These are phyloP conservation scores for Speoplatyrhinus poulsoni DNA, from an alignment of 2,113 vertebrate genomes.

Conservation along the genomic window DNA sequence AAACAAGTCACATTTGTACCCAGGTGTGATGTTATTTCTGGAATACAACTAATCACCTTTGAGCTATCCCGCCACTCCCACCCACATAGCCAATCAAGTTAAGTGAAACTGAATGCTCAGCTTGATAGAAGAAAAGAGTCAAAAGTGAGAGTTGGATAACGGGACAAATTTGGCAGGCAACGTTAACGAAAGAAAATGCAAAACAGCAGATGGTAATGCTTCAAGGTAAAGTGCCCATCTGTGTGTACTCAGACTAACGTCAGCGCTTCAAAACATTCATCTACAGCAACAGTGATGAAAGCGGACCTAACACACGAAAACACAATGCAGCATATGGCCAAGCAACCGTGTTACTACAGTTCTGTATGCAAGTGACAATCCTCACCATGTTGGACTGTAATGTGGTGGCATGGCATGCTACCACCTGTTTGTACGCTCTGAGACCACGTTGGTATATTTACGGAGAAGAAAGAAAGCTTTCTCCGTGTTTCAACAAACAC, in stretches of 20 bases:
- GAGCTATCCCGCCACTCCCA: too few species aligned
- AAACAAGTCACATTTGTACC: too few species aligned
- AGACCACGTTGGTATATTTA: slow-evolving; percentile 8
- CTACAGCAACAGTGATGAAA: background rate
- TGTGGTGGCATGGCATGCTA: slow-evolving; percentile 8
- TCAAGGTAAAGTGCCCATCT: background rate
- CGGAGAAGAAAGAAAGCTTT: too few species aligned
- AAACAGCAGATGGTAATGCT: background rate
- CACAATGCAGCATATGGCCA: background rate
- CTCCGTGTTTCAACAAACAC: too few species aligned
- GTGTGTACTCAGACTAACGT: background rate
- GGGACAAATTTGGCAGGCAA: background rate
- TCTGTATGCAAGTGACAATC: slow-evolving; percentile 11
- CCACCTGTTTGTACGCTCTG: slow-evolving; percentile 36
- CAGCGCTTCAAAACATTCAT: background rate
- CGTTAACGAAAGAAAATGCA: too few species aligned
- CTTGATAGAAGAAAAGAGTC: too few species aligned
- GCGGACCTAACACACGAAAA: background rate
- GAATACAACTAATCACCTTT: too few species aligned
- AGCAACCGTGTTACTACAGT: background rate
- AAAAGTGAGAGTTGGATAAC: background rate
- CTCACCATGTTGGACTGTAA: slow-evolving; percentile 10
- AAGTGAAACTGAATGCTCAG: too few species aligned
- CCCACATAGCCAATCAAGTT: too few species aligned
- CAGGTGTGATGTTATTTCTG: too few species aligned